Evolutionary conservation across 2,888 invertebrate genomes (phyloP), one percentile per base, ranked within the genome.

Genomic region (Tachina grossa): DNA sequence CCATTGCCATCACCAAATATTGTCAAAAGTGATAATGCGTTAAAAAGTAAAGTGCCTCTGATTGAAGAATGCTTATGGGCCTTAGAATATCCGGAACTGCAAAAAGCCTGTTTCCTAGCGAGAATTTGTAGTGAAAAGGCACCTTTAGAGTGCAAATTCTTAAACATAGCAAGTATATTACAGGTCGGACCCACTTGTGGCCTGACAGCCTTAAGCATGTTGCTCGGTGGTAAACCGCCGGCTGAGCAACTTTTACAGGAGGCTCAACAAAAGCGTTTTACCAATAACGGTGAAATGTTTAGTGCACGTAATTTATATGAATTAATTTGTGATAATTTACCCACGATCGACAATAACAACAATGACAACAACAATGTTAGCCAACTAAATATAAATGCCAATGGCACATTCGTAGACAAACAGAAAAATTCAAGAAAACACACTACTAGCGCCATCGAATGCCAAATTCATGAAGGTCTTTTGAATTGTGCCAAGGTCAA

Each of bases 201-300:
- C 10, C 92, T 98, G 80, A 96, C 97, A n/a, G 97, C 97, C 2
- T 92, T 98, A 45, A 96, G 96, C 53, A 97, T 98, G 96, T 94
- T 96, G 66, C 93, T 95, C 0, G 94, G 95, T 85, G 94, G 94
- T 66, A 93, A 93, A 78, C 93, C 94, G 8, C 92, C 94, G n/a
- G 93, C 94, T 10, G 93, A 93, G 41, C 93, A 95, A 80, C 93
- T 95, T 16, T 93, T 97, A 1, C 93, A 94, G 83, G 93, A 94
- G 87, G 96, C 97, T 1, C 94, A 94, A 91, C 90, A 93, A 31
- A 93, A 94, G 87, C 94, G 95, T 2, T 97, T 94, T 89, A 97
- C 97, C 4, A 95, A 95, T 88, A 96, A 97, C 89, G 98, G 98
- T 10, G 98, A 98, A 94, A 97, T 98, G 94, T 97, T 97, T 89